These are phyloP conservation scores for Tauraco hartlaubi DNA, from an alignment of 2,797 vertebrate species.

Conservation along the genomic window DNA sequence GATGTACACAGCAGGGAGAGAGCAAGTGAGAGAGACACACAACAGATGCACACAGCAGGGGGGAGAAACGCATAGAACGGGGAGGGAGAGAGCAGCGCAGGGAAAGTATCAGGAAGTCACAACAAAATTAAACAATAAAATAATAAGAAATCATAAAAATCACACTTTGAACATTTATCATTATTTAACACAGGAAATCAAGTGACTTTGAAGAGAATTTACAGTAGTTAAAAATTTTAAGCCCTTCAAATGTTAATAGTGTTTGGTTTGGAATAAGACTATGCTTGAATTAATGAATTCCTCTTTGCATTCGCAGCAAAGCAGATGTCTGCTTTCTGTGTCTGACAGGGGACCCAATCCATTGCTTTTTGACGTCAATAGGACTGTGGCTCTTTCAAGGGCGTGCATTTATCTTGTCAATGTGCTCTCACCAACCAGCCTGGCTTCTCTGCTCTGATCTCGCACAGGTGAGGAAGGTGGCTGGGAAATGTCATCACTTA, in stretches of 20 bases:
- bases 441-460: background rate
- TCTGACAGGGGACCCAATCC: slow-evolving; percentile 42
- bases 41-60: slow-evolving; percentile 75
- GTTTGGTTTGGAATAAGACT: slow-evolving; percentile 55
- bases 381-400: slow-evolving; percentile 20
- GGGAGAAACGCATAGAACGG: slow-evolving; percentile 40
- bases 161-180: background rate
- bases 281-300: slow-evolving; percentile 64
- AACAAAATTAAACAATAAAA: slow-evolving; percentile 35
- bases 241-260: slow-evolving; percentile 28
- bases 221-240: slow-evolving; percentile 14
- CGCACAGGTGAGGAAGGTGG: background rate
- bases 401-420: slow-evolving; percentile 3
- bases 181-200: slow-evolving; percentile 43
- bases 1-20: slow-evolving; percentile 55
- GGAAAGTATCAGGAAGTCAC: background rate
- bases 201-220: background rate
- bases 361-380: slow-evolving; percentile 33
- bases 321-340: slow-evolving; percentile 65
- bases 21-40: slow-evolving; percentile 48
- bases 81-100: background rate
- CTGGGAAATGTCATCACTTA: background rate
- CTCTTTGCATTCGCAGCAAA: slow-evolving; percentile 25
- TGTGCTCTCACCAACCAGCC: background rate
- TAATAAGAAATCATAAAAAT: slow-evolving; percentile 20